Evolutionary conservation across 2,113 vertebrate species (phyloP).

Genomic region (Nansenia antarctica): DNA sequence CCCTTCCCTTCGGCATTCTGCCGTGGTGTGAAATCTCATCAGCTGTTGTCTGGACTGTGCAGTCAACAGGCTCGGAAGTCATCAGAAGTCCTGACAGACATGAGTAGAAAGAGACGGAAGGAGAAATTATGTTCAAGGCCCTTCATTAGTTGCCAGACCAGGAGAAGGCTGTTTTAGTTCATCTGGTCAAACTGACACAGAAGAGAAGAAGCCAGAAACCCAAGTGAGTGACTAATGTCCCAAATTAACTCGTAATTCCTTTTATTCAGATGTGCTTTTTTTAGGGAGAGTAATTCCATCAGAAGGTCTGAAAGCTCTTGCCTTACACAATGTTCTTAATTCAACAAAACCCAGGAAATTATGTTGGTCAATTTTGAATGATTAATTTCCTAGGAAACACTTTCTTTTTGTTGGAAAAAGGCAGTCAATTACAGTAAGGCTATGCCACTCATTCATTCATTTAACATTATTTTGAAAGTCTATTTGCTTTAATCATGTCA

Average conservation of each 20-base stretch:
- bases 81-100: conserved; percentile 18
- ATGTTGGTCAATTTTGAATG: too few relatives aligned
- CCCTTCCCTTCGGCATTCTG: not conserved
- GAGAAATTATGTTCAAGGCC: conserved; percentile 25
- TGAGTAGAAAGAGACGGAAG: conserved; percentile 3
- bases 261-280: conserved; percentile 38
- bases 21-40: conserved; percentile 28
- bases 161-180: conserved; percentile 22
- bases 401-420: not conserved
- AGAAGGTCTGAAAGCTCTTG: too few relatives aligned
- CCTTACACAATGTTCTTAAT: too few relatives aligned
- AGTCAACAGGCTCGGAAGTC: conserved; percentile 22
- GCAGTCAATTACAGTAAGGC: not conserved
- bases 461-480: not conserved
- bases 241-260: conserved; percentile 47
- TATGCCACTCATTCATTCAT: too few relatives aligned
- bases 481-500: not conserved
- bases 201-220: conserved; percentile 25
- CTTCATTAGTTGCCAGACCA: conserved; percentile 37
- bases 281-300: too few relatives aligned
- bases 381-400: not conserved
- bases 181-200: conserved; percentile 21
- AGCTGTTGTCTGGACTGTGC: conserved; percentile 22
- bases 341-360: too few relatives aligned
- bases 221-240: conserved; percentile 35